Conservation (phyloP, 92 coral and sea anemone genomes). For the Siderastrea radians region DNA sequence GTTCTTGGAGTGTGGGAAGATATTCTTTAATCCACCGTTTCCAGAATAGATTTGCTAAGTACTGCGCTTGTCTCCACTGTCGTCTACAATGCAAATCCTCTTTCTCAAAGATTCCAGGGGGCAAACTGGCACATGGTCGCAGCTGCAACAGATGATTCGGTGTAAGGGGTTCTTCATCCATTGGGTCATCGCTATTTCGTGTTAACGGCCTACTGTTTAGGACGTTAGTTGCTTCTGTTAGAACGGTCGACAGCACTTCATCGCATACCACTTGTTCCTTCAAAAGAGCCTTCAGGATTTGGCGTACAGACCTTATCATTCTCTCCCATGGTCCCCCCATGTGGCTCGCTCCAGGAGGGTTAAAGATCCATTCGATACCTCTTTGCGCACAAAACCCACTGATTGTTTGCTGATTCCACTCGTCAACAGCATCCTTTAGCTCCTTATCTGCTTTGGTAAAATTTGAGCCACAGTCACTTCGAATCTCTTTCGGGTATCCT, state of each 20-base stretch:
- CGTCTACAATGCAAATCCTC: conserved; percentile 60
- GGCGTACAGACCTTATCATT: conserved; percentile 60
- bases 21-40: not conserved
- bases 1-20: not conserved
- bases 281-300: conserved; percentile 45
- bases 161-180: conserved; percentile 57
- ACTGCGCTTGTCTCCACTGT: conserved; percentile 28
- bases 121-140: conserved; percentile 61
- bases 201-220: conserved; percentile 63
- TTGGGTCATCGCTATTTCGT: conserved; percentile 55
- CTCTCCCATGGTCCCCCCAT: conserved; percentile 57
- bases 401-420: conserved; percentile 63
- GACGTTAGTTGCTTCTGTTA: conserved; percentile 66
- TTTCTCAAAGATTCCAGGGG: conserved; percentile 56
- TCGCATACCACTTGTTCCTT: conserved; percentile 63
- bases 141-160: conserved; percentile 74
- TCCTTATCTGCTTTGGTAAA: conserved; percentile 71
- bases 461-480: conserved; percentile 72
- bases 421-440: conserved; percentile 42
- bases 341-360: conserved; percentile 64
- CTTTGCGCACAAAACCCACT: conserved; percentile 17
- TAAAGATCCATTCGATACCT: conserved; percentile 40
- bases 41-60: not conserved
- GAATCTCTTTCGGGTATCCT: conserved; percentile 65
- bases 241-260: conserved; percentile 62